Evolutionary conservation across 2,888 invertebrate species (phyloP).

Genomic region (Mesopsocus fuscifrons): DNA sequence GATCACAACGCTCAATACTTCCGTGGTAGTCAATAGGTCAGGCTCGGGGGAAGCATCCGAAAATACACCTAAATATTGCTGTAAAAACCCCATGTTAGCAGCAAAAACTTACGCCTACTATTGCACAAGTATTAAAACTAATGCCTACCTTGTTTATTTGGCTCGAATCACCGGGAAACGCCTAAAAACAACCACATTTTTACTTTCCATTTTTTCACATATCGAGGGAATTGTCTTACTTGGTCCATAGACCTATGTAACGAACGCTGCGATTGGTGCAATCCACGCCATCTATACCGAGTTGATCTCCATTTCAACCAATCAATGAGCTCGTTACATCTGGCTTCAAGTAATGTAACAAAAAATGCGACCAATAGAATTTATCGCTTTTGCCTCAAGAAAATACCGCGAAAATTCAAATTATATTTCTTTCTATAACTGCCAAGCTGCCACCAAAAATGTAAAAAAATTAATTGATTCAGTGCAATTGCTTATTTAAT

Average conservation of each 20-base stretch:
- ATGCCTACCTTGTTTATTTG: conserved; percentile 1
- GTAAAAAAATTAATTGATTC: too few relatives aligned
- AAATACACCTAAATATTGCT: conserved; percentile 3
- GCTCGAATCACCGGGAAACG: background rate
- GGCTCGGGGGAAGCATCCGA: conserved; percentile 9
- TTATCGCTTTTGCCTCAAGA: background rate
- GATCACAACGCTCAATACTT: conserved; percentile 25
- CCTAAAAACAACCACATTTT: conserved; percentile 8
- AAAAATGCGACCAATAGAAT: conserved; percentile 7
- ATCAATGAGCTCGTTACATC: conserved; percentile 3
- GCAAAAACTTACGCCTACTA: background rate
- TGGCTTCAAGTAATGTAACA: conserved; percentile 1
- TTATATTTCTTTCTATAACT: too few relatives aligned
- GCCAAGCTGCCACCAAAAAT: too few relatives aligned
- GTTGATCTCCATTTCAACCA: conserved; percentile 8
- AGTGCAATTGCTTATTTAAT: too few relatives aligned
- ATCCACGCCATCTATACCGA: conserved; percentile 6
- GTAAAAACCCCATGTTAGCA: background rate
- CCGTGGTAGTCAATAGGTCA: conserved; percentile 13
- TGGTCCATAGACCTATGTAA: background rate
- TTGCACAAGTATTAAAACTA: background rate
- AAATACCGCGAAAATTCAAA: too few relatives aligned
- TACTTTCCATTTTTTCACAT: conserved; percentile 10
- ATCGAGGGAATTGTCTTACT: conserved; percentile 8
- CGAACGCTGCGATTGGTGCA: background rate